Conservation (phyloP, 2,888 invertebrate species). For the Trypoxylon attenuatum region DNA sequence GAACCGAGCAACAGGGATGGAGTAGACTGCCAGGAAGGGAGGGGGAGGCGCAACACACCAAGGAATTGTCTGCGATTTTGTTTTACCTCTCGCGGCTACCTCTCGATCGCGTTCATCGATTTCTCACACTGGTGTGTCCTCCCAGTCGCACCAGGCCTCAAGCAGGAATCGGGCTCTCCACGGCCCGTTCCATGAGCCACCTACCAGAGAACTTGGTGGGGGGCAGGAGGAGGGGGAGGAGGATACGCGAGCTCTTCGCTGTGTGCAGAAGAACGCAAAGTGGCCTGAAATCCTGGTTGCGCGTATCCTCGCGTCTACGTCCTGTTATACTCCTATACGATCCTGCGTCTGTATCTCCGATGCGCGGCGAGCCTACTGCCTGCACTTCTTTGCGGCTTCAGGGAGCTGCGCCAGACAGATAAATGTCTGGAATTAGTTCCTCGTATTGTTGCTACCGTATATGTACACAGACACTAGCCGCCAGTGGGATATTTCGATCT, state of each 20-base stretch:
- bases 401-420: slow-evolving; percentile 56
- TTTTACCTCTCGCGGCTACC: slow-evolving; percentile 66
- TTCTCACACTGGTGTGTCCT: slow-evolving; percentile 62
- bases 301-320: slow-evolving; percentile 40
- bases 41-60: slow-evolving; percentile 62
- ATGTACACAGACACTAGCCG: too few relatives aligned
- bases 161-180: slow-evolving; percentile 1
- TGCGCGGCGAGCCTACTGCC: slow-evolving; percentile 23
- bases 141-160: slow-evolving; percentile 38
- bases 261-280: slow-evolving; percentile 53
- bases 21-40: too few relatives aligned
- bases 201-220: neutral
- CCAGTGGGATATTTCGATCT: too few relatives aligned
- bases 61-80: slow-evolving; percentile 72
- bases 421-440: slow-evolving; percentile 66
- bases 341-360: slow-evolving; percentile 42
- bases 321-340: slow-evolving; percentile 26
- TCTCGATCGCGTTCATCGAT: slow-evolving; percentile 73
- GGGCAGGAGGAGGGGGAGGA: too few relatives aligned
- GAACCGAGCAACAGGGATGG: too few relatives aligned
- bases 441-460: slow-evolving; percentile 30
- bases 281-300: slow-evolving; percentile 52
- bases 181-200: neutral
- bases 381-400: slow-evolving; percentile 8
- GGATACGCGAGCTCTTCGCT: neutral